Evolutionary conservation across 2,797 vertebrate species (phyloP).

Genomic region (Sebastes melanostomus): DNA sequence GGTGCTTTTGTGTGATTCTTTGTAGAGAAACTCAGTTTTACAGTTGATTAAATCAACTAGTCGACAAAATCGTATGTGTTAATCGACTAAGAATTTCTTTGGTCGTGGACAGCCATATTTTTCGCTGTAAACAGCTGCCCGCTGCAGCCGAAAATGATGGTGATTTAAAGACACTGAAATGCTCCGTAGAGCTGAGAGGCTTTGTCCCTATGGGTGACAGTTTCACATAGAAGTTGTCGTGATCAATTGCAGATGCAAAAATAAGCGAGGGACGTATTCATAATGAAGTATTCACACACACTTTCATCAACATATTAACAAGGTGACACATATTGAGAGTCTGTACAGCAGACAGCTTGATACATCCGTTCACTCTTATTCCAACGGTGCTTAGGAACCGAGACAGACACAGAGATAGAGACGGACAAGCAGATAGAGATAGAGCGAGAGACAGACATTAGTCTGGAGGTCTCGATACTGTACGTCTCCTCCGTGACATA

Average conservation of each 20-base stretch:
- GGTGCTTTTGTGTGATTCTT: no score
- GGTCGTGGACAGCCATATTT: no score
- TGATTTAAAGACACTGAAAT: background rate
- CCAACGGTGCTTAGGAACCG: background rate
- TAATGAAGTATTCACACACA: background rate
- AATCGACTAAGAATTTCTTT: no score
- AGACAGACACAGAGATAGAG: constrained; percentile 26
- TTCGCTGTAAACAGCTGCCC: background rate
- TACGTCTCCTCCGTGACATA: constrained; percentile 45
- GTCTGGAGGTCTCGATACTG: constrained; percentile 42
- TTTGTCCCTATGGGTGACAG: background rate
- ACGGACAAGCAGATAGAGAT: constrained; percentile 19
- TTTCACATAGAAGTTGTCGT: background rate
- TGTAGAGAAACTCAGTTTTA: no score
- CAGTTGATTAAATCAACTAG: no score
- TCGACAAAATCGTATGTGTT: no score
- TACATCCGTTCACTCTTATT: background rate
- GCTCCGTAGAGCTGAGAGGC: background rate
- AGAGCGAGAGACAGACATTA: constrained; percentile 37
- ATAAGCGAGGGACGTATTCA: background rate
- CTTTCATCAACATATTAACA: background rate
- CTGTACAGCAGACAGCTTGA: background rate
- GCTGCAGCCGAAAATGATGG: background rate
- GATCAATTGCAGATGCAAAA: background rate
- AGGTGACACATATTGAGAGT: background rate